Evolutionary conservation across 2,888 invertebrate genomes (phyloP).

Genomic region (Tromatobia lineatoria): DNA sequence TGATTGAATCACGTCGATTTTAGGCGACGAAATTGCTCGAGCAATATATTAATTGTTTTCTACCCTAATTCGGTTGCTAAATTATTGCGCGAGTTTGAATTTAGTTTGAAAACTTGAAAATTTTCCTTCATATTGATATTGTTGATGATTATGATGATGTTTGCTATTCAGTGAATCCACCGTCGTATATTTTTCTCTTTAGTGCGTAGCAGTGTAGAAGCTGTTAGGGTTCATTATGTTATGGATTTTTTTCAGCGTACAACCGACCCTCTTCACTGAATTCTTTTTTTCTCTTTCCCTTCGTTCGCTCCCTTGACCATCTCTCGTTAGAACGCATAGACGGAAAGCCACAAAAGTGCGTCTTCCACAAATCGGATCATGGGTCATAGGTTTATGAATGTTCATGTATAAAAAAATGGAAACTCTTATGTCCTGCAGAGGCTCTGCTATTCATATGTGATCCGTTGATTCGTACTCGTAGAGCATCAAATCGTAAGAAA

Average conservation of each 20-base stretch:
- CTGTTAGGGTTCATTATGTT: conserved; percentile 26
- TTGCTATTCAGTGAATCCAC: background rate
- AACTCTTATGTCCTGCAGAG: background rate
- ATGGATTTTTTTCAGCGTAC: conserved; percentile 16
- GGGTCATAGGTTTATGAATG: conserved; percentile 19
- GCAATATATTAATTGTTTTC: too few relatives aligned
- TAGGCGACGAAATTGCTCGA: too few relatives aligned
- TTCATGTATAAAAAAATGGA: background rate
- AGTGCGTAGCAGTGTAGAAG: background rate
- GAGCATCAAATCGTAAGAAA: background rate
- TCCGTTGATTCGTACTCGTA: background rate
- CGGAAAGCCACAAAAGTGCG: conserved; percentile 45
- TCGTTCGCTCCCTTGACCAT: conserved; percentile 30
- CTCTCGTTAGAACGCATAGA: conserved; percentile 35
- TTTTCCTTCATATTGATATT: background rate
- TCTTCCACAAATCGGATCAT: conserved; percentile 46
- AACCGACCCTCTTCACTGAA: conserved; percentile 8
- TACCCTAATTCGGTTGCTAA: too few relatives aligned
- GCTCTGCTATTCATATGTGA: background rate
- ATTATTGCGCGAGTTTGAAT: too few relatives aligned
- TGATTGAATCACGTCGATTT: too few relatives aligned
- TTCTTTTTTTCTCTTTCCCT: conserved; percentile 16
- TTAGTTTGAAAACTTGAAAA: background rate
- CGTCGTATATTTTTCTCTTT: conserved; percentile 7
- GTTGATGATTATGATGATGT: background rate